phyloP scores from a whole-genome alignment of 2,113 vertebrate species.

The Lates calcarifer region DNA sequence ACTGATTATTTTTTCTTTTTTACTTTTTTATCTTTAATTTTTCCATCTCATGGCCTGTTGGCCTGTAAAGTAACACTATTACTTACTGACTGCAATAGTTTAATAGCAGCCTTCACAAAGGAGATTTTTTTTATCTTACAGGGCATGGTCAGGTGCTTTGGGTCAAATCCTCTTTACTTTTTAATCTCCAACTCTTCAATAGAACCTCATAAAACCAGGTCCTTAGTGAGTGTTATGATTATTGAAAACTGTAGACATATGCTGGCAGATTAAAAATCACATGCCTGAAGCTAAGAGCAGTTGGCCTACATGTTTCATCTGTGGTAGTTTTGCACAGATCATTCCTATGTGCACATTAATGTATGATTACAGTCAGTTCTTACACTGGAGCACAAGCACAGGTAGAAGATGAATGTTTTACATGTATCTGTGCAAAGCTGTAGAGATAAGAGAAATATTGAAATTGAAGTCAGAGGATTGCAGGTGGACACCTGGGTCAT shows the following conservation, averaged over 20 bases:
- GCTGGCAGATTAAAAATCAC: background rate
- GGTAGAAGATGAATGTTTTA: background rate
- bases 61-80: background rate
- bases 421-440: background rate
- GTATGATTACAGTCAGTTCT: background rate
- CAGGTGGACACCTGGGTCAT: fast-evolving
- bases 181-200: too few species aligned
- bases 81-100: background rate
- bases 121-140: background rate
- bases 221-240: too few species aligned
- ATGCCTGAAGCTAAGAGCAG: background rate
- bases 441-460: background rate
- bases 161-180: too few species aligned
- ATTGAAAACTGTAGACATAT: background rate
- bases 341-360: background rate
- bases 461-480: background rate
- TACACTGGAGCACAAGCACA: background rate
- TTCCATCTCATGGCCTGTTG: background rate
- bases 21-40: background rate
- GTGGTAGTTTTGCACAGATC: too few species aligned
- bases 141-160: background rate
- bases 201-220: too few species aligned
- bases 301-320: too few species aligned
- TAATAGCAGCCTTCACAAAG: background rate
- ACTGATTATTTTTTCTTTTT: too few species aligned